A percentile compares a stretch with the other conserved stretches of the same genome.
Conservation (phyloP, 2,113 vertebrate species). For the human region DNA sequence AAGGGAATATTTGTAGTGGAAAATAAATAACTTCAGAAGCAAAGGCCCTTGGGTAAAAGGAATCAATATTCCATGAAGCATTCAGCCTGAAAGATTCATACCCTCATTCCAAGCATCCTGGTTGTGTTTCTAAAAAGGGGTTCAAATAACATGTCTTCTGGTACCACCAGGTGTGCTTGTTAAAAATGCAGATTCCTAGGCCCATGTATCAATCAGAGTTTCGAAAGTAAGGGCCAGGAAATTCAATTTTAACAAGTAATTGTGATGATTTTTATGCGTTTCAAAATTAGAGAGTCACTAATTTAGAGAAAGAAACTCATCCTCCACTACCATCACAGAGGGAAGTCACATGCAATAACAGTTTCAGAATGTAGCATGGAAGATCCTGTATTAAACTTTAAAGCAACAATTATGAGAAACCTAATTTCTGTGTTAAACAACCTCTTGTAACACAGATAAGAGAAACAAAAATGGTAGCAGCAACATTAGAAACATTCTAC, state of each 20-base stretch:
- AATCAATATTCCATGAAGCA: background rate
- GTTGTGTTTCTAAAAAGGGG: background rate
- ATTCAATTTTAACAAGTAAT: background rate
- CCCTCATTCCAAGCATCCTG: background rate
- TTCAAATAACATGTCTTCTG: background rate
- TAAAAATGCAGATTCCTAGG: background rate
- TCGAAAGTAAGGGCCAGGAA: background rate
- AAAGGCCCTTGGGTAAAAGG: background rate
- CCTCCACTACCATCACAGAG: background rate
- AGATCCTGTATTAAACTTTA: background rate
- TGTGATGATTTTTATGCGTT: background rate
- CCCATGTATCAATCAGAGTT: background rate
- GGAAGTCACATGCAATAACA: background rate
- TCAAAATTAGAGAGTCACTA: background rate
- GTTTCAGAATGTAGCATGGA: background rate
- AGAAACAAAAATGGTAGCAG: background rate
- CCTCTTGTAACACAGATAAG: background rate
- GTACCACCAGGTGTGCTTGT: background rate
- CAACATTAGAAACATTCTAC: background rate
- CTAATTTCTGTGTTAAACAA: slow-evolving; percentile 32
- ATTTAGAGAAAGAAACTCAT: background rate
- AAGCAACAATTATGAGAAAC: slow-evolving; percentile 30
- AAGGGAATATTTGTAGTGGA: slow-evolving; percentile 23
- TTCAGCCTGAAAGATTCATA: background rate
- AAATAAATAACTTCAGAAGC: slow-evolving; percentile 15